Evolutionary conservation across 1,140 invertebrate species (phyloP), one percentile per base, ranked within the genome.

Genomic region (Hesperophylax magnus): DNA sequence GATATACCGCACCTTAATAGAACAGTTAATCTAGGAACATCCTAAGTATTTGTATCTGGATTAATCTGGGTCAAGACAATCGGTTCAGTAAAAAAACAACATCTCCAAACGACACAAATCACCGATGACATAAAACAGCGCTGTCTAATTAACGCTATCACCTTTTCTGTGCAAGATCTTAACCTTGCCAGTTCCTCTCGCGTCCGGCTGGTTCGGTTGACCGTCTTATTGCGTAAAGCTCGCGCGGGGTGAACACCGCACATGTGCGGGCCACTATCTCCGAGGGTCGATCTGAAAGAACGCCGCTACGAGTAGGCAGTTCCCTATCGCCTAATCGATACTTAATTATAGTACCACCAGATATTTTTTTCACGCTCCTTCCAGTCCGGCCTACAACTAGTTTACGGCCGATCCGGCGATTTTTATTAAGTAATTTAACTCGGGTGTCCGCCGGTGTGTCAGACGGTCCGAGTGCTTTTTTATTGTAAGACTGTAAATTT

Each of bases 401-500:
- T 82, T 82, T 82, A 82, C 61, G 60, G 63, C 67, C 80, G 76
- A 78, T 81, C 77, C 47, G 61, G 69, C 76, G 80, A 78, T 82
- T 82, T 74, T 82, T 82, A 82, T 82, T 82, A 79, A 82, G 77
- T 77, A 75, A 67, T 75, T 78, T 75, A 69, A 67, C 34, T 56
- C 54, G 22, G 71, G 11, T 27, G 75, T 61, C 27, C 34, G 8
- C 65, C 20, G 20, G 34, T 52, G 53, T 61, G 54, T 39, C 27
- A 60, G 34, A n/a, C 72, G 58, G 27, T 52, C 71, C 74, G 79
- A 52, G 58, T 7, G 8, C n/a, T 22, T 54, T n/a, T 74, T 75
- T 75, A 75, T 75, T 56, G 71, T 58, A 54, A 18, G 52, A 11
- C 53, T 77, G 79, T 80, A 80, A 80, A 80, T 80, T 75, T 54